Evolutionary conservation across 2,113 vertebrate genomes (phyloP).

Genomic region (Lates calcarifer): DNA sequence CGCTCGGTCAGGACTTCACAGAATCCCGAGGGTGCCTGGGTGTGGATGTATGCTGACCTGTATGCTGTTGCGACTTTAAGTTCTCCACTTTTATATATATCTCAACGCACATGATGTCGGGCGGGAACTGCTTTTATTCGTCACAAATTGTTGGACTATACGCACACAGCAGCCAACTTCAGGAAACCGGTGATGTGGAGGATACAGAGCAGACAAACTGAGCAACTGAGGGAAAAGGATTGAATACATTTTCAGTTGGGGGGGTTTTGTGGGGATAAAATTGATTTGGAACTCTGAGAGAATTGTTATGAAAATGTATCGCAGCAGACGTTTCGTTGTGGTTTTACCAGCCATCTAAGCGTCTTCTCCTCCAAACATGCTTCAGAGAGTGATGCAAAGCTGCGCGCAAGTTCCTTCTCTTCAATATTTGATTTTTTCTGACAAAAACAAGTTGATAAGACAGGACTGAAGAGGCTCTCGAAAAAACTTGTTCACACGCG

Average conservation of each 20-base stretch:
- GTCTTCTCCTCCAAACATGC: constrained; percentile 48
- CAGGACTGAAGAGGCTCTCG: neutral
- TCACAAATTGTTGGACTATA: constrained; percentile 43
- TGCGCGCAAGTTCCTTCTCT: constrained; percentile 46
- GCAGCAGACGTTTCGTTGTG: neutral
- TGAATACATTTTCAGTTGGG: neutral
- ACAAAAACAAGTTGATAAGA: constrained; percentile 28
- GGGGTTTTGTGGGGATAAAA: neutral
- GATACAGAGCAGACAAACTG: constrained; percentile 34
- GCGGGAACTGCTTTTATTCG: neutral
- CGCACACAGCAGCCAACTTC: constrained; percentile 65
- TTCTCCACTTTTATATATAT: constrained; percentile 30
- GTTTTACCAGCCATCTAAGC: neutral
- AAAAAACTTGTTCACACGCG: neutral
- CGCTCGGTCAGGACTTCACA: constrained; percentile 56
- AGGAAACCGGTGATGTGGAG: constrained; percentile 38
- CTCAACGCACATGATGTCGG: neutral
- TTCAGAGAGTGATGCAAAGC: constrained; percentile 34
- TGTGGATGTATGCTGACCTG: constrained; percentile 41
- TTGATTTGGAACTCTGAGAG: neutral
- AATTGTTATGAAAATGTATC: constrained; percentile 7
- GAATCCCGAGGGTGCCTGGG: constrained; percentile 8
- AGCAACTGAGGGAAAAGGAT: constrained; percentile 23
- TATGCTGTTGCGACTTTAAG: constrained; percentile 44
- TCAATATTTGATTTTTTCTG: constrained; percentile 7